Base-by-base conservation (phyloP, 2,113 vertebrate species). In the Centropus unirufus region DNA sequence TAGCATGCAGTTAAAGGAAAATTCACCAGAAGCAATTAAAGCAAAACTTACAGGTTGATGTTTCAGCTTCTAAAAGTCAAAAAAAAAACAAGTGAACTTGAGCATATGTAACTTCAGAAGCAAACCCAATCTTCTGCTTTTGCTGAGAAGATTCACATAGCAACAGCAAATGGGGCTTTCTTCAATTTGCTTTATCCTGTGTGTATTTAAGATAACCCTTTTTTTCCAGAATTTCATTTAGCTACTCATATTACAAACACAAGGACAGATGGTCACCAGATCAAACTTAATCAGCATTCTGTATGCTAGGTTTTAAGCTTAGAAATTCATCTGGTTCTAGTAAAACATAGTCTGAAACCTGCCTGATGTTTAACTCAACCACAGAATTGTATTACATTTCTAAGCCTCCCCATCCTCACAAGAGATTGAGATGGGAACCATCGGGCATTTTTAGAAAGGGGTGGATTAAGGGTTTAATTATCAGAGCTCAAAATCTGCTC, bases 211-310 rank as follows among this genome's bases (percentile, higher is more conserved):
- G 90, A 94, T 92, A 96, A 88, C 94, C 83, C 73, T 82, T 94
- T 93, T 94, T 49, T 63, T 61, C 76, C 80, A 95, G 83, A 92
- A 94, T 95, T 96, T 97, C 90, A 95, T 97, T 96, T 95, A 97
- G 93, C 94, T 97, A 93, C 92, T 94, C 91, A 52, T 84, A 83
- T 90, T 96, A 91, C 96, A 96, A 95, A 96, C 83, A 90, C 79
- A 95, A 83, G 86, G 93, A 96, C 97, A 97, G 95, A 96, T 97
- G 97, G 96, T 93, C 94, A 94, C 92, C 96, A 97, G 95, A 95
- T 96, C 96, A 96, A 89, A 96, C 95, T 92, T 96, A 96, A 97
- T 95, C 95, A 97, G 89, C 84, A 87, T 96, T 96, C 93, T 91
- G 82, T 95, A 87, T 63, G 91, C 94, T 93, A 92, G 85, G 96